Evolutionary conservation across 2,113 vertebrate genomes (phyloP).

Genomic region (Isichthys henryi): DNA sequence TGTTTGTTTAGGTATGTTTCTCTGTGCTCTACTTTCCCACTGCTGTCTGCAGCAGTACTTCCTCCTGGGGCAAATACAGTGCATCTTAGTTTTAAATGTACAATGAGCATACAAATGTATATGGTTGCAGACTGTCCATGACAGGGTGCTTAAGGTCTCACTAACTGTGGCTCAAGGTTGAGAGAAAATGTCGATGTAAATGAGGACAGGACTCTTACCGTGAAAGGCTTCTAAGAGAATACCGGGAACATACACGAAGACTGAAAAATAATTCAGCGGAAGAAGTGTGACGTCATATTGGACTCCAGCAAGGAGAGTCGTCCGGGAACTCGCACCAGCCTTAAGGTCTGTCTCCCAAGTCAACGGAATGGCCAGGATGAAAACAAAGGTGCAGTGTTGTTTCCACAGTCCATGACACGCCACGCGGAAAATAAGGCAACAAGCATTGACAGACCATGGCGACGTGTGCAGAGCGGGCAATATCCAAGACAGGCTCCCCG

Average conservation of each 20-base stretch:
- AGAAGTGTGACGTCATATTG: neutral
- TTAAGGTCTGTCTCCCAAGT: neutral
- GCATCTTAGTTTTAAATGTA: neutral
- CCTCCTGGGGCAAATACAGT: neutral
- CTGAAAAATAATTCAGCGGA: neutral
- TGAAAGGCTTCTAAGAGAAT: neutral
- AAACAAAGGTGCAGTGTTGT: constrained; percentile 28
- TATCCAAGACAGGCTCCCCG: constrained; percentile 46
- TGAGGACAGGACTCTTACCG: neutral
- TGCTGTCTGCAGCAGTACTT: neutral
- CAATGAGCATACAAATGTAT: neutral
- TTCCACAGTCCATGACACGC: constrained; percentile 45
- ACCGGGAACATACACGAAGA: too few relatives aligned
- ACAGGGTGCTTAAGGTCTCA: neutral
- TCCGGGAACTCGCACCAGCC: neutral
- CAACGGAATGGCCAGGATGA: constrained; percentile 42
- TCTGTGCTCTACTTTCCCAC: neutral
- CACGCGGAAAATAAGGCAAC: constrained; percentile 44
- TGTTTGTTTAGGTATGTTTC: neutral
- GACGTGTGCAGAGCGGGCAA: constrained; percentile 51
- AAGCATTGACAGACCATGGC: constrained; percentile 41
- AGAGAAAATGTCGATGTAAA: neutral
- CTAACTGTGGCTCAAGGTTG: neutral
- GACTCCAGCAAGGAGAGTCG: neutral
- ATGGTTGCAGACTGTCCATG: neutral